Evolutionary conservation across 1,140 invertebrate genomes (phyloP).

Genomic region (Drosophila willistoni): DNA sequence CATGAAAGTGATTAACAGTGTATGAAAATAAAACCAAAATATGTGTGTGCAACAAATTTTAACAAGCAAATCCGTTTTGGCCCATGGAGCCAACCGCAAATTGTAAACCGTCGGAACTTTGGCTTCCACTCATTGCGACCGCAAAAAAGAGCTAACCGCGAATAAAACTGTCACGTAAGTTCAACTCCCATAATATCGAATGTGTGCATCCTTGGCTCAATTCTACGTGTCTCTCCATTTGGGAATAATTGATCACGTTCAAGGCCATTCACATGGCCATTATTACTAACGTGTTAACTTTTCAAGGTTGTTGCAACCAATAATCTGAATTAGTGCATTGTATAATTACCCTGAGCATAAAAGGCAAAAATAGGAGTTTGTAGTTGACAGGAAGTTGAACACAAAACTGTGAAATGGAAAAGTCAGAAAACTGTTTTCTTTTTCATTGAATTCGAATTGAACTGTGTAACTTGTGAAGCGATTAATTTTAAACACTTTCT

Average conservation of each 20-base stretch:
- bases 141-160: constrained; percentile 14
- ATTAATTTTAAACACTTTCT: too few species aligned
- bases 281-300: constrained; percentile 52
- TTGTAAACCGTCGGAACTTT: constrained; percentile 31
- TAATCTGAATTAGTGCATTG: constrained; percentile 20
- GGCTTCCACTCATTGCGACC: constrained; percentile 13
- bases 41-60: constrained; percentile 23
- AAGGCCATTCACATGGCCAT: constrained; percentile 18
- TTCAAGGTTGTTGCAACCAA: constrained; percentile 57
- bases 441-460: too few species aligned
- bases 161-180: constrained; percentile 45
- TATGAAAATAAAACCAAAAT: constrained; percentile 16
- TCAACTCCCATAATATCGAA: not conserved
- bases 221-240: too few species aligned
- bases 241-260: constrained; percentile 3
- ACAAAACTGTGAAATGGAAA: too few species aligned
- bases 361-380: not conserved
- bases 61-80: constrained; percentile 7
- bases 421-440: too few species aligned
- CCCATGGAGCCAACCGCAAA: not conserved
- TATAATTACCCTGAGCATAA: constrained; percentile 34
- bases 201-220: constrained; percentile 38
- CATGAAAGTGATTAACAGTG: constrained; percentile 5
- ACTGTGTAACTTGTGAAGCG: too few species aligned
- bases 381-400: too few species aligned